These are phyloP conservation scores for Halictus quadricinctus DNA, from an alignment of 2,888 invertebrate genomes.

Conservation along the genomic window DNA sequence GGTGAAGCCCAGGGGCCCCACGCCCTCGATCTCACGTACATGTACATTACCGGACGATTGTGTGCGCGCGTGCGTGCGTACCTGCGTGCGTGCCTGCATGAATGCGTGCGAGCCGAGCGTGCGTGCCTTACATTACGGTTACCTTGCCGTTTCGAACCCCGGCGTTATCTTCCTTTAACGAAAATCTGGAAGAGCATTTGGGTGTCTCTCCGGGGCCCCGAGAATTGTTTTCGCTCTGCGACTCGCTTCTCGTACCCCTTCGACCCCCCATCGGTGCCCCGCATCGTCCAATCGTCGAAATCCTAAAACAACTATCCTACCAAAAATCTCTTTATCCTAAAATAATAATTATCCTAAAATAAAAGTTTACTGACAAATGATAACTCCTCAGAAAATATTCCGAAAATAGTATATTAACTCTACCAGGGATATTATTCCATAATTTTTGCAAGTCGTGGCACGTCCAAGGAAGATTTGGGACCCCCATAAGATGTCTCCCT, in stretches of 20 bases:
- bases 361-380: too few species aligned
- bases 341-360: too few species aligned
- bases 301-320: too few species aligned
- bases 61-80: conserved; percentile 27
- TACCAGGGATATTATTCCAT: too few species aligned
- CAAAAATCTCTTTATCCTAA: too few species aligned
- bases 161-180: conserved; percentile 68
- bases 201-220: conserved; percentile 44
- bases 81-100: conserved; percentile 45
- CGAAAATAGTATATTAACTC: too few species aligned
- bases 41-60: conserved; percentile 63
- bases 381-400: too few species aligned
- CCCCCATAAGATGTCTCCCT: too few species aligned
- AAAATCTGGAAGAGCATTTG: conserved; percentile 69
- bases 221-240: not conserved
- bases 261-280: not conserved
- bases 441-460: too few species aligned
- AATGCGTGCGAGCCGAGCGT: conserved; percentile 41
- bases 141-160: conserved; percentile 53
- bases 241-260: not conserved
- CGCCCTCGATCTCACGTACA: conserved; percentile 80
- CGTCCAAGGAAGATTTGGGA: too few species aligned
- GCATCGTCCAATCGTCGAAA: not conserved
- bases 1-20: conserved; percentile 80
- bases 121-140: conserved; percentile 74